Evolutionary conservation across 2,113 vertebrate species (phyloP).

Genomic region (Rutilus rutilus): DNA sequence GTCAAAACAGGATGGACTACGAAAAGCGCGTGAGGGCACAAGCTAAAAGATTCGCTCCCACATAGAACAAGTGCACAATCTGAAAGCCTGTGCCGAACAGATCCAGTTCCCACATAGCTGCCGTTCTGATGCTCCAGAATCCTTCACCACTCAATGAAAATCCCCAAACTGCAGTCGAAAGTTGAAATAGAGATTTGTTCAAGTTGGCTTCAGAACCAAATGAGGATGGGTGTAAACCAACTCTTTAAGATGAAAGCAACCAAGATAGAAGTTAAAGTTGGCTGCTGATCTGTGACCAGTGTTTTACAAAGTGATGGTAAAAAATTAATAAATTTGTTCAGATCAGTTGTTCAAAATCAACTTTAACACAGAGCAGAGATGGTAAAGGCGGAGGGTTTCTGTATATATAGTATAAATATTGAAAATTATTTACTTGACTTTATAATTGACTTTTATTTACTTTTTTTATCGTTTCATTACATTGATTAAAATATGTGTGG

Average conservation of each 20-base stretch:
- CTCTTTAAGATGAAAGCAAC: neutral
- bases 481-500: constrained; percentile 64
- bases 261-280: neutral
- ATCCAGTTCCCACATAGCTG: neutral
- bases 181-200: constrained; percentile 6
- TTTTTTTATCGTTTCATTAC: constrained; percentile 67
- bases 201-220: constrained; percentile 2
- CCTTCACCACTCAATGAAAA: neutral
- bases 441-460: constrained; percentile 72
- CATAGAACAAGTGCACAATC: constrained; percentile 63
- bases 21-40: constrained; percentile 79
- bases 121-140: constrained; percentile 13
- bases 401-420: constrained; percentile 70
- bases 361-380: neutral
- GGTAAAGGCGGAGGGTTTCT: constrained; percentile 49
- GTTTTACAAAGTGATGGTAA: neutral
- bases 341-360: neutral
- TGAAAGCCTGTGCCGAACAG: neutral
- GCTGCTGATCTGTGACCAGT: neutral
- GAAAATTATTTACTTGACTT: constrained; percentile 37
- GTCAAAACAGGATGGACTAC: constrained; percentile 83
- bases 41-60: constrained; percentile 80
- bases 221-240: neutral
- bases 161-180: neutral
- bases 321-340: neutral